phyloP scores from a whole-genome alignment of 2,113 vertebrate genomes.

The Ophthalmotilapia sp. region DNA sequence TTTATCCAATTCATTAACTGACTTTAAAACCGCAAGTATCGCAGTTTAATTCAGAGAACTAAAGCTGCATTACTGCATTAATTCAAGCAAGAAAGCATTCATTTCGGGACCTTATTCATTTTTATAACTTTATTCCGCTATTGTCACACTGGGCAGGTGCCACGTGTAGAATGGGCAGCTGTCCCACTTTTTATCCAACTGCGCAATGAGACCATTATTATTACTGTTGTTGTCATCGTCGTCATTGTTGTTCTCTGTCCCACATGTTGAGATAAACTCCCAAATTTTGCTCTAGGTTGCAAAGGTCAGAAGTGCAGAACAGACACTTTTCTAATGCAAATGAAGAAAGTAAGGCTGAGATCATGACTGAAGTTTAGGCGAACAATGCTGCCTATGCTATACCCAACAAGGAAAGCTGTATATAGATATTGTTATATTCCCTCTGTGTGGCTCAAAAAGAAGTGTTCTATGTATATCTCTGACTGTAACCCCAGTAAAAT shows the following conservation, averaged over 20 bases:
- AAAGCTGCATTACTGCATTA: neutral
- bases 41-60: neutral
- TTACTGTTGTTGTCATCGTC: neutral
- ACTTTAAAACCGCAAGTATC: neutral
- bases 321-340: neutral
- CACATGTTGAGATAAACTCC: neutral
- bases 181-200: neutral
- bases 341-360: neutral
- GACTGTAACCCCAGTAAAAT: neutral
- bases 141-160: neutral
- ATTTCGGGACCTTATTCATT: neutral
- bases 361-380: neutral
- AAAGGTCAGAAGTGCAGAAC: neutral
- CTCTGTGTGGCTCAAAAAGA: neutral
- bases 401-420: neutral
- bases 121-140: neutral
- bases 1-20: neutral
- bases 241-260: neutral
- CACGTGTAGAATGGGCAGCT: neutral
- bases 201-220: neutral
- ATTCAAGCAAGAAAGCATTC: neutral
- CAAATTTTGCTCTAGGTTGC: neutral
- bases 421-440: neutral
- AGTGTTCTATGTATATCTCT: neutral
- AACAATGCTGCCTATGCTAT: neutral